phyloP scores from a whole-genome alignment of 2,797 vertebrate species.

The Chloroceryle amazona region DNA sequence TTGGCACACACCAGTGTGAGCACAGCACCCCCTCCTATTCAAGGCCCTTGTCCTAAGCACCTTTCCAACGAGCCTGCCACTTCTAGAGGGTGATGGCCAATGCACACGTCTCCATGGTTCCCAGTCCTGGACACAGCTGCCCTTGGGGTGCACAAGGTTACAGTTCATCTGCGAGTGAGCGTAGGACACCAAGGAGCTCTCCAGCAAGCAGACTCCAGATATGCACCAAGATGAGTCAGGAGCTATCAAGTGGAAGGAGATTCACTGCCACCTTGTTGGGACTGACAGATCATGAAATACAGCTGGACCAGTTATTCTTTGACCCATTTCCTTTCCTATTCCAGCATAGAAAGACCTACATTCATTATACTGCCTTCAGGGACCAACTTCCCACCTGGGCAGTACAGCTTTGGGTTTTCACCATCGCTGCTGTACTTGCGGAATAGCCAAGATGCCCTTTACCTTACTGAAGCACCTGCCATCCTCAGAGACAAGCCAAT shows the following conservation, averaged over 20 bases:
- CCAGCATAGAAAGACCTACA: background rate
- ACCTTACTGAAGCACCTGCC: background rate
- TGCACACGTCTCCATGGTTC: fast-evolving
- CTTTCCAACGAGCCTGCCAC: background rate
- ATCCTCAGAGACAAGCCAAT: background rate
- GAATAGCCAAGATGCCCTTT: background rate
- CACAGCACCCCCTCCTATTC: background rate
- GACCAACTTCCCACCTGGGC: background rate
- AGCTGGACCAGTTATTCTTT: background rate
- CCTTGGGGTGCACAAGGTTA: background rate
- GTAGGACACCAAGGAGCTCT: background rate
- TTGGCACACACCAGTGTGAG: background rate
- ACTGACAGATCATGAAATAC: background rate
- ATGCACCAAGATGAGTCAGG: fast-evolving
- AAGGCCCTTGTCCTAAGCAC: background rate
- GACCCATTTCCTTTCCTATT: background rate
- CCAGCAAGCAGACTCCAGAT: fast-evolving
- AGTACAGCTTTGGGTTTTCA: background rate
- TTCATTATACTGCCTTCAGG: background rate
- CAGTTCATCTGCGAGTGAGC: background rate
- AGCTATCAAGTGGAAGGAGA: background rate
- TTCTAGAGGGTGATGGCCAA: background rate
- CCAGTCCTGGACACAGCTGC: background rate
- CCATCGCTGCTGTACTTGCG: background rate
- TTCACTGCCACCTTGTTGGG: background rate